Evolutionary conservation across 2,888 invertebrate species (phyloP).

Genomic region (Spialia ferax): DNA sequence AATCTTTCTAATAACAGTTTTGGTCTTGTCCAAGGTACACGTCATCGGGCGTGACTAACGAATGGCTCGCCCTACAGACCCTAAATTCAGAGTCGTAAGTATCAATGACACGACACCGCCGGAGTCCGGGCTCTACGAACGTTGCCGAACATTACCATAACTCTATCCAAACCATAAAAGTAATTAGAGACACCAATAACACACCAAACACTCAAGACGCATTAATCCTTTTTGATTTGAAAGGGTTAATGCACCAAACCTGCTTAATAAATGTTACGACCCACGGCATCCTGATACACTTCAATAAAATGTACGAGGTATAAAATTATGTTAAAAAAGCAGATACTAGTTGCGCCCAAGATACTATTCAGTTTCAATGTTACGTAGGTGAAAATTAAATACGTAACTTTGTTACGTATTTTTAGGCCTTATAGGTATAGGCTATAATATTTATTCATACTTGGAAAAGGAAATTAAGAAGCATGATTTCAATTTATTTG

Average conservation of each 20-base stretch:
- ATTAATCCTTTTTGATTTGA: slow-evolving; percentile 79
- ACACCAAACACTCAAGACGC: slow-evolving; percentile 76
- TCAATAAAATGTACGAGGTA: slow-evolving; percentile 57
- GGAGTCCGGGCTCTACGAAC: slow-evolving; percentile 70
- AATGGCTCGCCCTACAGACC: slow-evolving; percentile 87
- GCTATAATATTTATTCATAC: no score
- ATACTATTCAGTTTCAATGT: slow-evolving; percentile 54
- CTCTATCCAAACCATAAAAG: slow-evolving; percentile 76
- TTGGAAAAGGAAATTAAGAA: no score
- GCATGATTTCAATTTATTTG: no score
- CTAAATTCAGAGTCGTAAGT: slow-evolving; percentile 86
- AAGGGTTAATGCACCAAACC: slow-evolving; percentile 70
- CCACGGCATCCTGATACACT: slow-evolving; percentile 64
- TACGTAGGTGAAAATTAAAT: slow-evolving; percentile 54
- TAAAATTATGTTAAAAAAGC: slow-evolving; percentile 65
- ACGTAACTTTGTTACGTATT: background rate
- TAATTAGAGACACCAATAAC: slow-evolving; percentile 82
- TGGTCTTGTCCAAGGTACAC: slow-evolving; percentile 87
- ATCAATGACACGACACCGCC: slow-evolving; percentile 73
- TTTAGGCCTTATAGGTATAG: background rate
- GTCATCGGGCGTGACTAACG: slow-evolving; percentile 86
- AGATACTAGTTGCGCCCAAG: slow-evolving; percentile 56
- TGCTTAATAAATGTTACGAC: slow-evolving; percentile 67
- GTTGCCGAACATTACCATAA: slow-evolving; percentile 82
- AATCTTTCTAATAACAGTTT: slow-evolving; percentile 84